Percentiles rank a stretch among this genome's conserved stretches.
phyloP scores from a whole-genome alignment of 2,888 invertebrate genomes.

The Aelia acuminata region DNA sequence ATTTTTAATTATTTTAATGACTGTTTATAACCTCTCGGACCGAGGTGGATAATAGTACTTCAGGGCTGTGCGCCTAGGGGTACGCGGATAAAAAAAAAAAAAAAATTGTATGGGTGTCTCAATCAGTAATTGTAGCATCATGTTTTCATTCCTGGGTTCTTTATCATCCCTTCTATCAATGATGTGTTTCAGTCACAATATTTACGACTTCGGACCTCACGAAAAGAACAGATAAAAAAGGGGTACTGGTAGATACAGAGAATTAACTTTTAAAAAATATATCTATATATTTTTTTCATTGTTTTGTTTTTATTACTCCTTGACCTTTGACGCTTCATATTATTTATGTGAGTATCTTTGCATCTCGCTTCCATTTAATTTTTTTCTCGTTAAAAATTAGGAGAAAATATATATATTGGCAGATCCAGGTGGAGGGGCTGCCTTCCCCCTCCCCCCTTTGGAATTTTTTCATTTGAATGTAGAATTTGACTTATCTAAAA shows the following conservation, averaged over 20 bases:
- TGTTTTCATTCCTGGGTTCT: background rate
- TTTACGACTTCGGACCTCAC: background rate
- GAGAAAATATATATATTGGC: too few species aligned
- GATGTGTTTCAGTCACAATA: conserved; percentile 18
- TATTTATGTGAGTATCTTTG: background rate
- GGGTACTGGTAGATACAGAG: too few species aligned
- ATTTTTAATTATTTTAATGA: conserved; percentile 26
- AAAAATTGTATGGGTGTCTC: background rate
- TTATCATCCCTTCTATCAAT: conserved; percentile 1
- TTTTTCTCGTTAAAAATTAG: too few species aligned
- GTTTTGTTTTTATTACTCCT: background rate
- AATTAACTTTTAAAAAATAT: background rate
- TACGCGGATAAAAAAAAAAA: background rate
- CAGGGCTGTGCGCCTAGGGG: background rate
- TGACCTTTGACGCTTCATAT: background rate
- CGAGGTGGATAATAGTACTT: background rate
- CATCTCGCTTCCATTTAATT: background rate
- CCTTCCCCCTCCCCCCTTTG: too few species aligned
- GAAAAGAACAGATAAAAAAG: conserved; percentile 3
- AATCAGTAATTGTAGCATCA: conserved; percentile 11
- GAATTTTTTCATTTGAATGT: too few species aligned
- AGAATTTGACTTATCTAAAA: too few species aligned
- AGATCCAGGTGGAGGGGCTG: too few species aligned
- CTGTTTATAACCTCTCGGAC: background rate
- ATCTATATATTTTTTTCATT: background rate